These are phyloP conservation scores for Sceloporus tristichus DNA, from an alignment of 2,113 vertebrate genomes.

Conservation along the genomic window DNA sequence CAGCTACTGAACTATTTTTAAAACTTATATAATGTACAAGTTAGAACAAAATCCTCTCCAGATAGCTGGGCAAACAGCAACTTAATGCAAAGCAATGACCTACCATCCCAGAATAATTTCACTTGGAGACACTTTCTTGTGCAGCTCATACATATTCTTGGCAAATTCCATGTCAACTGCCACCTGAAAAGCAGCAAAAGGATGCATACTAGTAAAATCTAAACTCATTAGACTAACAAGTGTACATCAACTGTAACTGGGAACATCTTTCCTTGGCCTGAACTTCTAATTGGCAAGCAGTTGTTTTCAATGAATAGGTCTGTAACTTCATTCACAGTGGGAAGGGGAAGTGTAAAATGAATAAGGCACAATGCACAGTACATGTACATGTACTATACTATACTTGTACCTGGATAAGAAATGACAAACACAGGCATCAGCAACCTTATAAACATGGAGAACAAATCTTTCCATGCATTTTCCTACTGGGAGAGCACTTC, in stretches of 20 bases:
- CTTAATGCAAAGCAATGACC: conserved; percentile 41
- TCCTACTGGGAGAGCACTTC: background rate
- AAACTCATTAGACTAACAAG: background rate
- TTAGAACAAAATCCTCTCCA: background rate
- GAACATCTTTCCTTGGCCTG: background rate
- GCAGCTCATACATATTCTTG: conserved; percentile 99
- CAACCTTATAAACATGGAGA: background rate
- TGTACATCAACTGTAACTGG: background rate
- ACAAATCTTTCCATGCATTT: background rate
- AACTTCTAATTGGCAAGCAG: background rate
- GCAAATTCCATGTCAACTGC: conserved; percentile 99
- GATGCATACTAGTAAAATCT: accelerated
- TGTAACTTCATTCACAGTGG: background rate
- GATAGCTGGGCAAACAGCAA: background rate
- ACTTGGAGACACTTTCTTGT: conserved; percentile 96
- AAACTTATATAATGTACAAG: background rate
- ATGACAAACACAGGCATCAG: background rate
- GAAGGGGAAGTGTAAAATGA: background rate
- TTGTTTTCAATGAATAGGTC: background rate
- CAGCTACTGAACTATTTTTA: background rate
- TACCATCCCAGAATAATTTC: conserved; percentile 98
- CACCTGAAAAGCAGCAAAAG: conserved; percentile 80
- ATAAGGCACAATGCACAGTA: background rate
- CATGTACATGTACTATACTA: background rate
- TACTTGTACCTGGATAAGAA: background rate